phyloP scores from a whole-genome alignment of 2,113 vertebrate species.

The Centropus bengalensis region DNA sequence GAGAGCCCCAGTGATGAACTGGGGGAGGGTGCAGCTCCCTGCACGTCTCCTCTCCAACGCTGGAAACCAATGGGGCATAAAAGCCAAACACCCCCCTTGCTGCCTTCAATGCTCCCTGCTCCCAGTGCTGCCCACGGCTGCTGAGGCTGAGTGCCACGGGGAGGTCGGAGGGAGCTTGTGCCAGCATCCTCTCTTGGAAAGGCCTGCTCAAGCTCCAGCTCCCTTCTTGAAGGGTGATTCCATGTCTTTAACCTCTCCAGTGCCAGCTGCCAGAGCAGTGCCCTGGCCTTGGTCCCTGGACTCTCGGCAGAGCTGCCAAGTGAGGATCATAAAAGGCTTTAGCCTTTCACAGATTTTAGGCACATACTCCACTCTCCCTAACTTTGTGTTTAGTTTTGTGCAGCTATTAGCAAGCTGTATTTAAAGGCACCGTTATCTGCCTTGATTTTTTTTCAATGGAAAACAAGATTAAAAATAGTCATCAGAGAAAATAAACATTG shows the following conservation, averaged over 20 bases:
- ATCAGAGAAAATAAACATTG: slow-evolving; percentile 3
- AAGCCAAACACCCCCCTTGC: not conserved
- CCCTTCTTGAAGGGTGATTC: not conserved
- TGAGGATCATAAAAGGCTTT: not conserved
- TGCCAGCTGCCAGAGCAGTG: not conserved
- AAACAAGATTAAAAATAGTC: slow-evolving; percentile 30
- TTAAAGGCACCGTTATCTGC: not conserved
- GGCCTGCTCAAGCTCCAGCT: not conserved
- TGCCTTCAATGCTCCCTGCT: not conserved
- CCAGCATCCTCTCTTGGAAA: not conserved
- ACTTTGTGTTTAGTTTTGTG: not conserved
- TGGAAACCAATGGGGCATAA: not conserved
- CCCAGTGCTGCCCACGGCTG: not conserved
- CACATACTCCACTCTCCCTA: not conserved
- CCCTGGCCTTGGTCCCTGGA: not conserved
- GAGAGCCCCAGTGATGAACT: not conserved
- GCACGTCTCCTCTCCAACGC: not conserved
- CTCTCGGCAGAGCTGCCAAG: not conserved
- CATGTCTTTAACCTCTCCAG: not conserved
- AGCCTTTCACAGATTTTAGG: not conserved
- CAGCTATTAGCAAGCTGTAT: not conserved
- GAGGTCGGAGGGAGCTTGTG: not conserved
- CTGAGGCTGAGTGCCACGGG: not conserved
- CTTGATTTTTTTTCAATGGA: not conserved
- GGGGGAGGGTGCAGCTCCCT: not conserved